A percentile compares a stretch with the other conserved stretches of the same genome.
Conservation (phyloP, 2,797 vertebrate species). For the Poecilia wingei region DNA sequence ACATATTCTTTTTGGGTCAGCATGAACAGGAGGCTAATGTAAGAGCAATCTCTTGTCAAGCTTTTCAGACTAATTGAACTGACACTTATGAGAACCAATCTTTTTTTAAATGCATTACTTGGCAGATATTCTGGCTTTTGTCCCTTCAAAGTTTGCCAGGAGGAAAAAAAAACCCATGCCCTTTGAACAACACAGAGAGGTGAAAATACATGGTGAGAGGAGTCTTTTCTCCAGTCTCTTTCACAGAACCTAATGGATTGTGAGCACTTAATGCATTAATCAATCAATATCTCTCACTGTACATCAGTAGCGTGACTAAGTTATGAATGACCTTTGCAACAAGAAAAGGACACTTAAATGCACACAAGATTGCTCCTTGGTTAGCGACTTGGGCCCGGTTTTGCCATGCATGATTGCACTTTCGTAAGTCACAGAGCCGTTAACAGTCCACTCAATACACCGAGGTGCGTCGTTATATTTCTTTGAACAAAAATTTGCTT, state of each 20-base stretch:
- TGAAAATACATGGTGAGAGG: conserved; percentile 92
- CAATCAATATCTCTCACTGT: conserved; percentile 99
- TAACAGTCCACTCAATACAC: conserved; percentile 85
- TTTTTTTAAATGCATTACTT: conserved; percentile 95
- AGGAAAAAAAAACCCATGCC: conserved; percentile 82
- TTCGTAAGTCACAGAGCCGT: conserved; percentile 85
- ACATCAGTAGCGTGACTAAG: conserved; percentile 96
- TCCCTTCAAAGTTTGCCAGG: conserved; percentile 91
- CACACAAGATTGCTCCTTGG: conserved; percentile 93
- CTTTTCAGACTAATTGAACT: conserved; percentile 94
- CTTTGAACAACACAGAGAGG: conserved; percentile 95
- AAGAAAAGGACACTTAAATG: conserved; percentile 97
- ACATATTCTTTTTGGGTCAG: conserved; percentile 71
- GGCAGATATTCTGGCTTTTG: conserved; percentile 94
- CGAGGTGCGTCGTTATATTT: conserved; percentile 85
- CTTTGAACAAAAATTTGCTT: conserved; percentile 76
- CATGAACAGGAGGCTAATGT: conserved; percentile 86
- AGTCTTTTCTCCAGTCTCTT: conserved; percentile 92
- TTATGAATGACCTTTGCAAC: conserved; percentile 99
- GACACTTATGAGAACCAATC: conserved; percentile 97
- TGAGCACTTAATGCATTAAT: conserved; percentile 99
- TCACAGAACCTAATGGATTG: conserved; percentile 99
- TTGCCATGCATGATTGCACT: conserved; percentile 93
- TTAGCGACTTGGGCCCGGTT: conserved; percentile 89
- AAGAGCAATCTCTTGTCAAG: conserved; percentile 92